Evolutionary conservation across 2,113 vertebrate species (phyloP), one percentile per base, ranked within the genome.

Genomic region (Siniperca knerii): DNA sequence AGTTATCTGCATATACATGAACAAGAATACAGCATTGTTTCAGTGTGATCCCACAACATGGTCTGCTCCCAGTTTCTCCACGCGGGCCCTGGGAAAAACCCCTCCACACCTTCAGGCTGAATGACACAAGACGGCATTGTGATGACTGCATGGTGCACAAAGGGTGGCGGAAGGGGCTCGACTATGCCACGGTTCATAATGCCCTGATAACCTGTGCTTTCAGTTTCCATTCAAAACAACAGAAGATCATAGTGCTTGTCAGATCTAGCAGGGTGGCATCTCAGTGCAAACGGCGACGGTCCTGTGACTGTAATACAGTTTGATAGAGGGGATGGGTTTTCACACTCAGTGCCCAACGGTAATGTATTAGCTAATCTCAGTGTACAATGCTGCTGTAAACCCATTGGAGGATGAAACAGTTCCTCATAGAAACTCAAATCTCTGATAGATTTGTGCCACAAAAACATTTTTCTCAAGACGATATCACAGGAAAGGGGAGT

Each of bases 161-260:
- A 74, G 84, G 68, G 72, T 65, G 87, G 87, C 23, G 60, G 10
- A 46, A 1, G 40, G 46, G 74, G 64, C 61, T 71, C n/a, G 1
- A 42, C 11, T 21, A 77, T 54, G 81, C 75, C 58, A 37, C 13
- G 2, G 76, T 48, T 71, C 64, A 40, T 50, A 79, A 40, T 55
- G 70, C 76, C 76, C 84, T 0, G 16, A 60, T 82, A 84, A 92
- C 84, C 66, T 84, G 75, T 1, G 65, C 83, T 85, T 90, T 94
- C 92, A 91, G 54, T 25, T 89, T 66, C 67, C 25, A 85, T 91
- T 79, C 65, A 33, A 61, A 75, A 48, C 87, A 78, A 40, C 55
- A 83, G 75, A 83, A 57, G 55, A 84, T 88, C 62, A 90, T 48
- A 40, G 70, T n/a, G 25, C 55, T 40, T 85, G 88, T 86, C 90